Evolutionary conservation across 2,113 vertebrate genomes (phyloP), one percentile per base, ranked within the genome.

Genomic region (Anoura caudifer): DNA sequence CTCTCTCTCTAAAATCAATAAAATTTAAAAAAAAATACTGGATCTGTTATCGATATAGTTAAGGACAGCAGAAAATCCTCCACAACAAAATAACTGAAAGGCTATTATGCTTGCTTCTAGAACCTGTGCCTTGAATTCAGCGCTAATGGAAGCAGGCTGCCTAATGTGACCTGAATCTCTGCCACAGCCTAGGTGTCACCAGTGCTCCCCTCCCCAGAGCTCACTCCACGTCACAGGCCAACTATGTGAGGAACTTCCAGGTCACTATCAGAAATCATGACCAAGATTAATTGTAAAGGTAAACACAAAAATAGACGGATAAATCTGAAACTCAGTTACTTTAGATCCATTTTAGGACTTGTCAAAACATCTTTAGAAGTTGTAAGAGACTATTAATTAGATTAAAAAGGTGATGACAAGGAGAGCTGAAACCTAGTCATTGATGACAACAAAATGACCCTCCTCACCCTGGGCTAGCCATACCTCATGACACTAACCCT

Each of bases 151-250:
- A 72, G 15, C 47, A 47, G 45, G 36, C 77, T 82, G 24, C 26
- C 86, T 84, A 28, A 93, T n/a, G 43, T 92, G 70, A 95, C 90
- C 90, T 79, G 43, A 79, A 94, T 93, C 38, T 94, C 80, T 72
- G 76, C 65, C 77, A 84, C 13, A 88, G 65, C 31, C 45, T 92
- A 81, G 50, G 77, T 96, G 61, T 93, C 76, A 93, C 91, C 81
- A 84, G 31, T 31, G 41, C 73, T 88, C 26, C 73, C n/a, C 84
- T 91, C n/a, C 77, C 50, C 79, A 76, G 38, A n/a, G 73, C 26
- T 92, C 73, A 91, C 14, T 47, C 59, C 77, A 92, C 31, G 83
- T n/a, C 50, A 87, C 41, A 85, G 63, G 59, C 61, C 83, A 96
- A 92, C 45, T 50, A 95, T 4, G 14, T 76, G 52, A 85, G 59